phyloP scores from a whole-genome alignment of 2,113 vertebrate genomes.

The Triplophysa dalaica region DNA sequence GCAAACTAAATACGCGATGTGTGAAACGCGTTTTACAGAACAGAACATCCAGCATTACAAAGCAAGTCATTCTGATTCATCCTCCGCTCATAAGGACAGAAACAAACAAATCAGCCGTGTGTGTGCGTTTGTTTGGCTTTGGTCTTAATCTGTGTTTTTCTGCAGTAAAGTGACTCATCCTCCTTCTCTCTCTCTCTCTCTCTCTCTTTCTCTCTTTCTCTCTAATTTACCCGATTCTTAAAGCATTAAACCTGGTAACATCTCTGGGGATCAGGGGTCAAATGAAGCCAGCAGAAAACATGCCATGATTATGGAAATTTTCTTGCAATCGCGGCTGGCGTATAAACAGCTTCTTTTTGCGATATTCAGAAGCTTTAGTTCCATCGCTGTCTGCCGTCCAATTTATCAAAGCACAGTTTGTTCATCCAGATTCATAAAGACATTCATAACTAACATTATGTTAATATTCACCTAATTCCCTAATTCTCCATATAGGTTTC shows the following conservation, averaged over 20 bases:
- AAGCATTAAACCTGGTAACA: slow-evolving; percentile 53
- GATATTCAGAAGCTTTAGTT: slow-evolving; percentile 8
- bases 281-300: slow-evolving; percentile 67
- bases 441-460: background rate
- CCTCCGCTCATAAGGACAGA: background rate
- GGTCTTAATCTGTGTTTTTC: slow-evolving; percentile 63
- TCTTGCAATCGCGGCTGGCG: slow-evolving; percentile 54
- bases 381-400: slow-evolving; percentile 36
- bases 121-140: background rate
- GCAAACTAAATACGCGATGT: no score
- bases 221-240: slow-evolving; percentile 42
- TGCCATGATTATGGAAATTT: slow-evolving; percentile 65
- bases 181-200: slow-evolving; percentile 19
- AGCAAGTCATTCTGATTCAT: slow-evolving; percentile 24
- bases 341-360: slow-evolving; percentile 61
- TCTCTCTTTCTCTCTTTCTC: background rate
- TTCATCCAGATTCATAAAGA: slow-evolving; percentile 4
- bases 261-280: slow-evolving; percentile 67
- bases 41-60: slow-evolving; percentile 9
- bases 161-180: slow-evolving; percentile 74
- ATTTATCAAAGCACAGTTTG: slow-evolving; percentile 15
- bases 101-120: slow-evolving; percentile 26
- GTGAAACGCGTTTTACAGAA: slow-evolving; percentile 41
- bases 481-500: background rate
- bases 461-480: background rate